Conservation (phyloP, 1,140 invertebrate genomes). For the Drosophila fuyamai region DNA sequence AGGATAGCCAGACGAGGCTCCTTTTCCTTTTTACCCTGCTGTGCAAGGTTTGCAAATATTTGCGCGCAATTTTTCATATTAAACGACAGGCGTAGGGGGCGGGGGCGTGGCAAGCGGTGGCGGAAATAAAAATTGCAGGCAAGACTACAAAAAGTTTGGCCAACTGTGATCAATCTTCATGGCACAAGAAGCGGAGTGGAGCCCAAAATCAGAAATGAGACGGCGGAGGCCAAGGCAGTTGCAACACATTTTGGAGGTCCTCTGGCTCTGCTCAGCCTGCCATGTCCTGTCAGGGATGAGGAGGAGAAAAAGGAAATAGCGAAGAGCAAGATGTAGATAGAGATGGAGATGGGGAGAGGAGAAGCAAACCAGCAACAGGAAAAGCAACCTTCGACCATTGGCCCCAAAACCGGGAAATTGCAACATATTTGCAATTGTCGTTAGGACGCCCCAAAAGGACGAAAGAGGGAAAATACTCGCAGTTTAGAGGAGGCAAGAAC, state of each 20-base stretch:
- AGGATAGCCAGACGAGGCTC: conserved; percentile 31
- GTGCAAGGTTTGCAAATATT: conserved; percentile 70
- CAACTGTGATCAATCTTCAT: conserved; percentile 81
- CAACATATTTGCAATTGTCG: conserved; percentile 81
- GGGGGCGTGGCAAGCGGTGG: background rate
- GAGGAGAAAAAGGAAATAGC: conserved; percentile 3
- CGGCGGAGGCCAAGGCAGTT: conserved; percentile 42
- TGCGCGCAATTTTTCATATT: conserved; percentile 78
- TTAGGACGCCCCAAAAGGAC: conserved; percentile 28
- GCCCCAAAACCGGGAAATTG: conserved; percentile 64
- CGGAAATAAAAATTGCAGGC: conserved; percentile 77
- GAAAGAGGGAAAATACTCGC: conserved; percentile 7
- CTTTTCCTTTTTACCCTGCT: conserved; percentile 7
- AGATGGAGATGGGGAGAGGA: conserved; percentile 11
- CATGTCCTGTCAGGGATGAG: conserved; percentile 38
- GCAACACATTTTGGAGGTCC: conserved; percentile 65
- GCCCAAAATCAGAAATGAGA: background rate
- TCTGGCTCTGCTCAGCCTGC: conserved; percentile 46
- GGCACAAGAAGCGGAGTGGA: conserved; percentile 12
- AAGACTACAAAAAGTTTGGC: conserved; percentile 60
- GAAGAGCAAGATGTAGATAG: background rate
- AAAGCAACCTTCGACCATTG: conserved; percentile 26
- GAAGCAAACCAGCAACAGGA: conserved; percentile 29
- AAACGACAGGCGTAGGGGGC: conserved; percentile 56
- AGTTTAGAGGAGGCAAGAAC: conserved; percentile 4